phyloP scores from a whole-genome alignment of 2,888 invertebrate species.

The Euplexia lucipara region DNA sequence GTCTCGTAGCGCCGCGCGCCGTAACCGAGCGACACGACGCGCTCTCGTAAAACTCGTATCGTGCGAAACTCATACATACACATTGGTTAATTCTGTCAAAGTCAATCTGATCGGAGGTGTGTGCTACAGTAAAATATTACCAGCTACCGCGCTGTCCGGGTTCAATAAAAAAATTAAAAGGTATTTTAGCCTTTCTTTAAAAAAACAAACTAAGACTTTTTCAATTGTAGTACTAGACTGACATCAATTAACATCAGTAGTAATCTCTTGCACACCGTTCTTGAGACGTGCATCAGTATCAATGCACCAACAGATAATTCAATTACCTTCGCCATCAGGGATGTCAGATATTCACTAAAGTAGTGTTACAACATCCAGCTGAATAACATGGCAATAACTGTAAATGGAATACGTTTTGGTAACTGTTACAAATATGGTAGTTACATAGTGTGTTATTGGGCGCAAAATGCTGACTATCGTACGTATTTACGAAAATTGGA shows the following conservation, averaged over 20 bases:
- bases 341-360: background rate
- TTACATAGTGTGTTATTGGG: background rate
- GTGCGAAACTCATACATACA: slow-evolving; percentile 56
- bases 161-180: too few species aligned
- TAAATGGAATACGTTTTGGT: background rate
- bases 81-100: slow-evolving; percentile 47
- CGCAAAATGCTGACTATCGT: background rate
- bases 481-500: background rate
- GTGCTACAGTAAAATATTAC: slow-evolving; percentile 17
- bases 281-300: background rate
- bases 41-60: slow-evolving; percentile 57
- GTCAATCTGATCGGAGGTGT: slow-evolving; percentile 39
- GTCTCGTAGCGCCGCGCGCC: slow-evolving; percentile 28
- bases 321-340: background rate
- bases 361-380: background rate
- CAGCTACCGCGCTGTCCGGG: background rate
- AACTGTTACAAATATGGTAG: background rate
- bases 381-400: background rate
- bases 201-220: background rate
- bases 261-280: background rate
- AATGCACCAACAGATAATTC: background rate
- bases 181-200: slow-evolving; percentile 11
- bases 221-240: background rate
- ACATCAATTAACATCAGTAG: background rate
- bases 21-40: slow-evolving; percentile 32